phyloP scores from a whole-genome alignment of 2,113 vertebrate species.

The Pycnonotus jocosus region DNA sequence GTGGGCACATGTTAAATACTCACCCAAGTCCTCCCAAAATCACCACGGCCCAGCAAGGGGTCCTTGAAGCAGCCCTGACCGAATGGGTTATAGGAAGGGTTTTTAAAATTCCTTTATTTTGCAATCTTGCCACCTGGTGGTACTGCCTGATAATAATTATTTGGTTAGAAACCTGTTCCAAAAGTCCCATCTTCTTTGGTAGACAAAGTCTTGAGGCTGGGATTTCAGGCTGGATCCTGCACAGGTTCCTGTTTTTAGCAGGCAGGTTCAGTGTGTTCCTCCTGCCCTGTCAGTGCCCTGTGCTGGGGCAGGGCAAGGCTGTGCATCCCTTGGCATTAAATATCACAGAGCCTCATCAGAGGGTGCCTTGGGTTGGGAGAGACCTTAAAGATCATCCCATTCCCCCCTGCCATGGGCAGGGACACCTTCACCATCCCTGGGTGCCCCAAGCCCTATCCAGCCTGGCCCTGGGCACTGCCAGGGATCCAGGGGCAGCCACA shows the following conservation, averaged over 20 bases:
- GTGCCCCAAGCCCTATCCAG: fast-evolving
- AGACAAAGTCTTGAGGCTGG: not conserved
- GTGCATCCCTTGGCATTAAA: not conserved
- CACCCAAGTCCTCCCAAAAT: not conserved
- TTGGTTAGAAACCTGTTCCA: not conserved
- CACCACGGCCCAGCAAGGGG: fast-evolving
- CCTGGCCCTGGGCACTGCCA: not conserved
- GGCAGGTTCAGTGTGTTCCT: not conserved
- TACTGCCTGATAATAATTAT: not conserved
- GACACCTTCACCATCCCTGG: fast-evolving
- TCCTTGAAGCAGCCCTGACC: not conserved
- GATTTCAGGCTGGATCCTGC: not conserved
- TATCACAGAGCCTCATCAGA: fast-evolving
- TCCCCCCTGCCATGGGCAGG: not conserved
- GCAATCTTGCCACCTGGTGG: conserved; percentile 66
- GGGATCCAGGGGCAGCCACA: not conserved
- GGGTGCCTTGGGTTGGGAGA: not conserved
- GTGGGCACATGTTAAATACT: not conserved
- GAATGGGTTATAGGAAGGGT: not conserved
- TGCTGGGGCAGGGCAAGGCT: not conserved
- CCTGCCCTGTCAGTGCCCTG: not conserved
- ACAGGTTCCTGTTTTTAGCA: not conserved
- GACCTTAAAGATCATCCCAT: not conserved
- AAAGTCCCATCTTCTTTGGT: not conserved
- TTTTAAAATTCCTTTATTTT: not conserved